Base-by-base conservation (phyloP, 2,888 invertebrate species). In the Archips xylosteana region DNA sequence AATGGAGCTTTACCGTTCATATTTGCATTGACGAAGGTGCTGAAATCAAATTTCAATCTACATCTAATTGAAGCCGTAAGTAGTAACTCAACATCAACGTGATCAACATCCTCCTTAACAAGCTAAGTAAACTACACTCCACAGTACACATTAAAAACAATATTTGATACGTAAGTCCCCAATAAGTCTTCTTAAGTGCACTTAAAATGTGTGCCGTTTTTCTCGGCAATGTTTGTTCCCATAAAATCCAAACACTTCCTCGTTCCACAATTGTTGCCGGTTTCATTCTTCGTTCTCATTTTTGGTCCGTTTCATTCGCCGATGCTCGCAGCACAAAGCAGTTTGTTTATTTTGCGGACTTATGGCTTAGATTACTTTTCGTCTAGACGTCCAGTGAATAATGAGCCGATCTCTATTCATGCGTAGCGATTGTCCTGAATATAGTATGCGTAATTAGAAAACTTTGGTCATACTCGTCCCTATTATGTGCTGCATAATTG, bases 371-470 rank as follows among this genome's bases (percentile, higher is more conserved):
- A 79, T 79, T 81, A 81, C 77, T 80, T 78, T 78, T 77, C 77
- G 83, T 84, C 84, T 84, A 85, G 84, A 84, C 84, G 70, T 76
- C 67, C 49, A 70, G 75, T 70, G 42, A 76, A 70, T 84, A 84
- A 87, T 83, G 78, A 83, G 76, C 71, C 81, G 75, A 82, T 84
- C 80, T 86, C 79, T 83, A 85, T 84, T 86, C 84, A 81, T 81
- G 81, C 75, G 80, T 79, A 76, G 66, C 36, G 47, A 66, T 57
- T 32, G 65, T 66, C 61, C 61, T 32, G 57, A 57, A 57, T 34
- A n/a, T 23, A 57, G 49, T 49, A 64, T 42, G 69, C 59, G 23
- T 65, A 64, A 70, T 63, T 71, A 49, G 39, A 64, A 69, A 23
- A 65, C 15, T 65, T 32, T 8, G 6, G 32, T 32, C 62, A 47